Conservation (phyloP, 2,888 invertebrate species). For the Nipponacmea schrenckii region DNA sequence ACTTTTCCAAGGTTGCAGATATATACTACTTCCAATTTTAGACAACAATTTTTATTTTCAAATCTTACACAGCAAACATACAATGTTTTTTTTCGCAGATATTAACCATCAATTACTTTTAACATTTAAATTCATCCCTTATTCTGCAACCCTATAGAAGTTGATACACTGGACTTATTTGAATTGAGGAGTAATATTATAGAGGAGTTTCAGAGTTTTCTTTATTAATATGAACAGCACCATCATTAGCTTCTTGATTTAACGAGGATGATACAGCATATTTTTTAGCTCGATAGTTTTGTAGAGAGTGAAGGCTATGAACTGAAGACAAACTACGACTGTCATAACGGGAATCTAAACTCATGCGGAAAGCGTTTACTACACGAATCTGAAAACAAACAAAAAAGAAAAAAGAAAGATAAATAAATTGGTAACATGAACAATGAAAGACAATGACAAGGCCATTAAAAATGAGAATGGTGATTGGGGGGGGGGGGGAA, state of each 20-base stretch:
- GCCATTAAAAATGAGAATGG: not conserved
- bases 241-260: constrained; percentile 11
- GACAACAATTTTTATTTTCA: no score
- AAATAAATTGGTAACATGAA: constrained; percentile 19
- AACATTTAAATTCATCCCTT: no score
- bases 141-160: no score
- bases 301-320: constrained; percentile 64
- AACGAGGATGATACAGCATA: constrained; percentile 26
- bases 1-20: no score
- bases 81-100: no score
- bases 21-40: no score
- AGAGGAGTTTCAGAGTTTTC: constrained; percentile 5
- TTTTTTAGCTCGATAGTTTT: constrained; percentile 58
- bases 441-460: not conserved
- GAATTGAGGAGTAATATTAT: not conserved
- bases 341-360: constrained; percentile 93
- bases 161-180: no score
- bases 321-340: constrained; percentile 67
- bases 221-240: constrained; percentile 1
- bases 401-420: constrained; percentile 10
- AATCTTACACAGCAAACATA: no score
- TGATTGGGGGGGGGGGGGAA: not conserved
- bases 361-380: constrained; percentile 99
- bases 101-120: no score
- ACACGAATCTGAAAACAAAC: constrained; percentile 90